Evolutionary conservation across 64 coral and sea anemone genomes (phyloP), one percentile per base, ranked within the genome.

Genomic region (Actinia tenebrosa): DNA sequence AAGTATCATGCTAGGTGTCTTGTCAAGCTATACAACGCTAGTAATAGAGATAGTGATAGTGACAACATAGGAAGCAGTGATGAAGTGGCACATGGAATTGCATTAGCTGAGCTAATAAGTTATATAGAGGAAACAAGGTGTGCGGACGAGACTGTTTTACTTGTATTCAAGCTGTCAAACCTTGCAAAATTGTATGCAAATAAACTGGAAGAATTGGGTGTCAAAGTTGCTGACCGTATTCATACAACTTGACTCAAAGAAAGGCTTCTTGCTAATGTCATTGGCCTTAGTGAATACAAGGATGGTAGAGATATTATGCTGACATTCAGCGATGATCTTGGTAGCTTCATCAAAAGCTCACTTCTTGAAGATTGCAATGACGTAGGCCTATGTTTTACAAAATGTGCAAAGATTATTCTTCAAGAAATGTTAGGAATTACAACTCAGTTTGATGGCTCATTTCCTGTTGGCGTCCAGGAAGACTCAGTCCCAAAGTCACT

Each of bases 191-290:
- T 87, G 71, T 91, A 87, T 75, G 26, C 78, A n/a, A 72, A 5
- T 18, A 15, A 17, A 53, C 78, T 94, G 45, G 5, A 89, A 87
- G 78, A 94, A 53, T 58, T 87, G 78, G 87, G 83, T 27, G 62
- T 19, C 10, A 43, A 85, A 62, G 15, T 19, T 79, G 37, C 86
- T 54, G 7, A 11, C 16, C 50, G 82, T 58, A 53, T 84, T 78
- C 82, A 93, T 52, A 86, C 82, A 27, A 89, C 87, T 37, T 13
- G 78, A 56, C 46, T 93, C 20, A 93, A 93, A 60, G 83, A 93
- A 20, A 85, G 91, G 18, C 53, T 94, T 72, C 53, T 93, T 23
- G 83, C 71, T 46, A 64, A 86, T 25, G 19, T 80, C 16, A 77
- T 80, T 72, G 85, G 84, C 16, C 26, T 94, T 44, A 72, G 69